Evolutionary conservation across 2,888 invertebrate genomes (phyloP), one percentile per base, ranked within the genome.

Genomic region (Eueremaeus valkanovi): DNA sequence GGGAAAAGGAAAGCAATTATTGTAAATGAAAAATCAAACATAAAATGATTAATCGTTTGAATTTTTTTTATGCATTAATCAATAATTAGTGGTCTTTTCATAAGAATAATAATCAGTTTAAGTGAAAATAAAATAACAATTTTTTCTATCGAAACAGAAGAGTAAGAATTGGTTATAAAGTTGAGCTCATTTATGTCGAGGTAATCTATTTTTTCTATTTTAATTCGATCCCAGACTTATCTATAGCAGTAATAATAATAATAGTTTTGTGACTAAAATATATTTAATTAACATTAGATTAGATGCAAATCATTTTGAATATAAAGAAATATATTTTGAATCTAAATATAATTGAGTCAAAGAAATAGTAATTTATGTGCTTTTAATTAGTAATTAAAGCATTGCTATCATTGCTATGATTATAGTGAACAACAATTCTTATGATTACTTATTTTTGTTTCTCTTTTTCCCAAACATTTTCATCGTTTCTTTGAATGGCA

Each of bases 341-440:
- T 36, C 11, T 36, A 40, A 66, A 40, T 66, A 36, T 66, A 66
- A 66, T 66, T 66, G 66, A 36, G 66, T 21, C 16, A 1, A 31
- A 55, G 21, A 66, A 66, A 40, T 33, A 40, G 24, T 36, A 40
- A 66, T 66, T 66, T 66, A 66, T 66, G 16, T 66, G 66, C 13
- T 66, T 66, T 40, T 66, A 66, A 66, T 66, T 66, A 66, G n/a
- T 24, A 66, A 66, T 66, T 66, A 66, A 40, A 66, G 3, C 36
- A 36, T 40, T 40, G 36, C 18, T 66, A 66, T 24, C 66, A 40
- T 36, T 24, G 40, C 3, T 21, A 16, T 58, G 58, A 6, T 58
- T 49, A 13, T n/a, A 21, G 21, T 49, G 49, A 31, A 16, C 45
- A 11, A 11, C 9, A 45, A 16, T 11, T 45, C 16, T 45, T 45